Evolutionary conservation across 2,888 invertebrate species (phyloP), one percentile per base, ranked within the genome.

Genomic region (Sesamia inferens): DNA sequence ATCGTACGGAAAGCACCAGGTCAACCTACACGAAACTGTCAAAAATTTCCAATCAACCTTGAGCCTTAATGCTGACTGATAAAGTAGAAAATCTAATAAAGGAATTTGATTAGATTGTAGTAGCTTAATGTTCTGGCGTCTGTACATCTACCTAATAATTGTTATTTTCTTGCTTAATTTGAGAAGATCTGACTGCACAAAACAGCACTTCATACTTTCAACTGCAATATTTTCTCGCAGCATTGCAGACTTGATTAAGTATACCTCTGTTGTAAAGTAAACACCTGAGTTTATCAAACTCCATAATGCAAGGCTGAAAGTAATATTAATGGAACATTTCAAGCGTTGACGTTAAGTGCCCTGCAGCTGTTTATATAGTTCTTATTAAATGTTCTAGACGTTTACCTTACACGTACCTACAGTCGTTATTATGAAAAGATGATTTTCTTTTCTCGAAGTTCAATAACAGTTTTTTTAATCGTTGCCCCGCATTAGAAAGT

Each of bases 371-470:
- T 61, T 61, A 31, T 31, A 3, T 31, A 58, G 16, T 76, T 77
- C 47, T 68, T 68, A 65, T 70, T 76, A 68, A 81, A 81, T 70
- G 57, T 55, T 69, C 47, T 47, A 16, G 31, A 42, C 74, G 14
- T 24, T 73, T 74, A 62, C 47, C 31, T 22, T 14, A 61, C 31
- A 42, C 39, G 55, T 68, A 47, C 65, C n/a, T n/a, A 42, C 16
- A 22, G 6, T 42, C n/a, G 10, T 42, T 14, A 62, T 61, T 14
- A 55, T 22, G 22, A 51, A 19, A 48, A 5, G 16, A 14, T 5
- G 47, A 16, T 48, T 48, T 48, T 48, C 16, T 48, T 48, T 48
- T 5, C 47, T 14, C 47, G 16, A 16, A 1, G 47, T 48, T 14
- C 16, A 6, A 48, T 48, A 48, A 47, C 14, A 47, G 14, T 14